Evolutionary conservation across 2,797 vertebrate genomes (phyloP).

Genomic region (Darevskia mixta): DNA sequence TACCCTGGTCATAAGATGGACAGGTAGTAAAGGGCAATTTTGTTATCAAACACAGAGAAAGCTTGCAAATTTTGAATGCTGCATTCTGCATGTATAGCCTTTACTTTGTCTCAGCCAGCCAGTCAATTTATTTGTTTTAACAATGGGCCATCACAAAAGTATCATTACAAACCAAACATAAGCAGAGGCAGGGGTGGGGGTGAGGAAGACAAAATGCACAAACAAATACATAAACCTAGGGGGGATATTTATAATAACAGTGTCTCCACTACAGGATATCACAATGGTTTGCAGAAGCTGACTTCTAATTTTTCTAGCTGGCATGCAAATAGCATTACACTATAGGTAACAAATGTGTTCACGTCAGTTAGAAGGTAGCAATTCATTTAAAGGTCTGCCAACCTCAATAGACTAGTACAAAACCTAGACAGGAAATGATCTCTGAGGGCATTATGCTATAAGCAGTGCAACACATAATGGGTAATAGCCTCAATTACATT

Average conservation of each 20-base stretch:
- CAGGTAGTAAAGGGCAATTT: constrained; percentile 6
- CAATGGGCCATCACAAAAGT: neutral
- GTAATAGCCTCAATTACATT: constrained; percentile 30
- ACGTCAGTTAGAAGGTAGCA: constrained; percentile 4
- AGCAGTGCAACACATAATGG: neutral
- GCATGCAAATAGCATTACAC: neutral
- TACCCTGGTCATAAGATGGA: constrained; percentile 15
- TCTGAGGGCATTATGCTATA: neutral
- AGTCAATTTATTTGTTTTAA: constrained; percentile 10
- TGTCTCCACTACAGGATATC: neutral
- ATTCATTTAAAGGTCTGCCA: constrained; percentile 23
- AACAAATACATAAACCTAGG: neutral
- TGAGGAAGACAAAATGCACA: neutral
- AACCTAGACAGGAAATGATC: neutral
- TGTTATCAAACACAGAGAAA: constrained; percentile 10
- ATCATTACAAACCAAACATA: neutral
- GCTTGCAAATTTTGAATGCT: neutral
- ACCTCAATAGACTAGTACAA: neutral
- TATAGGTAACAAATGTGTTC: constrained; percentile 5
- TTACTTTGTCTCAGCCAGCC: neutral
- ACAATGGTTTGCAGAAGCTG: neutral
- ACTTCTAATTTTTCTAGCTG: neutral
- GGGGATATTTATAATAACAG: constrained; percentile 4
- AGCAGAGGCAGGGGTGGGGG: no score
- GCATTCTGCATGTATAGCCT: neutral